Evolutionary conservation across 2,888 invertebrate species (phyloP), one percentile per base, ranked within the genome.

Genomic region (Leucozona laternaria): DNA sequence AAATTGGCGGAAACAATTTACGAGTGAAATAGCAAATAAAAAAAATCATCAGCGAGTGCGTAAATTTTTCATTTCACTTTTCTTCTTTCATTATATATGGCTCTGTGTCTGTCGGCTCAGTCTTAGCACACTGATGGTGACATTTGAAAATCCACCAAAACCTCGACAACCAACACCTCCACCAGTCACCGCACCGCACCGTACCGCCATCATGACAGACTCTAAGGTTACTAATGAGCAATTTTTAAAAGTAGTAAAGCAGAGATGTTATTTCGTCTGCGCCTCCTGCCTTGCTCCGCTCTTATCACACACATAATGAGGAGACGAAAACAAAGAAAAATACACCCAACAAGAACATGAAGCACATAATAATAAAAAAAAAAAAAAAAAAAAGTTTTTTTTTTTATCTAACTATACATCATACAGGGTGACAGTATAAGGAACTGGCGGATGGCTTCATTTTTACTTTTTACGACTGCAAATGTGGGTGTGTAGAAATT

Each of bases 1-100:
- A 86, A 86, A 86, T 86, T 86, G 86, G 78, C 70, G 86, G 86
- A 79, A 82, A 75, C 78, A 75, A 79, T 82, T 82, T 86, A 22
- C 40, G 77, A 62, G 76, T 45, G 80, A 62, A 50, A 72, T 31
- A 22, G 31, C 31, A 72, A 50, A 40, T 34, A 31, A 60, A 77
- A 72, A 71, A 28, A 71, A 60, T 34, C 71, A 72, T 57, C 50
- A 76, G 66, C 58, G 73, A 75, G 79, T 81, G 77, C 85, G 85
- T 81, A 50, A 53, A 81, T 81, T 70, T 81, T 81, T 73, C 77
- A 81, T 85, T 77, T 68, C 73, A 68, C 70, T 70, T 71, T 17
- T 22, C 60, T 62, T 48, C 31, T 20, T 37, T 8, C 48, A 20
- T 53, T 53, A 37, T 37, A 31, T 34, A 40, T 25, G 53, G 64